phyloP scores from a whole-genome alignment of 2,113 vertebrate genomes.

The Myrmecophaga tridactyla region DNA sequence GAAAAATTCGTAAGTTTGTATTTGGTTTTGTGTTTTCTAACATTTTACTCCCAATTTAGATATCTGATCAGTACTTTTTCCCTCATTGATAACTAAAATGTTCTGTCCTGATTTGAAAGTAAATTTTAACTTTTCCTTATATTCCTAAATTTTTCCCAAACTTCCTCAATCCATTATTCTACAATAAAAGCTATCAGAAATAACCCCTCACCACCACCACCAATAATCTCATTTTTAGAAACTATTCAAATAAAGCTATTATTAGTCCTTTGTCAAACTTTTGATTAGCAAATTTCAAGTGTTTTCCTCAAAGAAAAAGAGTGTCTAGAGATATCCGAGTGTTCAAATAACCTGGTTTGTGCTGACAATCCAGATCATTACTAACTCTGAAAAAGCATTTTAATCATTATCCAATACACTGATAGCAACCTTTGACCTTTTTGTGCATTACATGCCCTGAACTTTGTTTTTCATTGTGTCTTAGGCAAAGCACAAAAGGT shows the following conservation, averaged over 20 bases:
- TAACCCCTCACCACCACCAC: not conserved
- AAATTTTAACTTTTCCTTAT: not conserved
- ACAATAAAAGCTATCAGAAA: conserved; percentile 6
- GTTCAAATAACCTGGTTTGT: not conserved
- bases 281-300: not conserved
- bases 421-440: not conserved
- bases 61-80: not conserved
- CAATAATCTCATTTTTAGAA: not conserved
- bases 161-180: not conserved
- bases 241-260: not conserved
- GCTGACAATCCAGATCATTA: not conserved
- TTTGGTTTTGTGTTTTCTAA: not conserved
- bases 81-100: not conserved
- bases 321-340: not conserved
- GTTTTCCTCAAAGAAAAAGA: not conserved
- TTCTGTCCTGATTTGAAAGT: not conserved
- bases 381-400: not conserved
- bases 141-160: not conserved
- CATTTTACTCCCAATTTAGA: not conserved
- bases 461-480: not conserved
- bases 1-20: conserved; percentile 96
- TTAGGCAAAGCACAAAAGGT: conserved; percentile 98
- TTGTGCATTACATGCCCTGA: not conserved
- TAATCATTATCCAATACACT: not conserved
- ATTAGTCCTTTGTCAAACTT: not conserved